Percentiles rank a stretch among this genome's conserved stretches.
These are phyloP conservation scores for Apis laboriosa DNA, from an alignment of 1,140 invertebrate species.

Conservation along the genomic window DNA sequence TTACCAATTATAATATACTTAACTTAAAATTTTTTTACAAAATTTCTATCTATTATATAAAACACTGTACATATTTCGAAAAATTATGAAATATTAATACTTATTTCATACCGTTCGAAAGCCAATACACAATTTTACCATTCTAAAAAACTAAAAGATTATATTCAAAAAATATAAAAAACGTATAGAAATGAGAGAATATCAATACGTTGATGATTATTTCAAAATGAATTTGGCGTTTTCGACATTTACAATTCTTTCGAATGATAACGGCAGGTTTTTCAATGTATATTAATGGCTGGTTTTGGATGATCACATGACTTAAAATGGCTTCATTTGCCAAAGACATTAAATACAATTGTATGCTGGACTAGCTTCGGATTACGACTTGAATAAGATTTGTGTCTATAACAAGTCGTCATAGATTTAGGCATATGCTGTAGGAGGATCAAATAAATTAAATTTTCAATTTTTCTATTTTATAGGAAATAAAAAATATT, in stretches of 20 bases:
- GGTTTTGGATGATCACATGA: conserved; percentile 63
- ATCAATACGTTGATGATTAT: conserved; percentile 42
- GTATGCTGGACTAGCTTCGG: conserved; percentile 73
- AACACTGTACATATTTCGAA: conserved; percentile 31
- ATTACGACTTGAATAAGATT: conserved; percentile 66
- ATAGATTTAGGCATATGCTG: conserved; percentile 66
- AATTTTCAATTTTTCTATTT: background rate
- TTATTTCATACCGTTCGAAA: conserved; percentile 59
- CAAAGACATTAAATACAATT: conserved; percentile 71
- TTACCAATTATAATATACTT: conserved; percentile 26
- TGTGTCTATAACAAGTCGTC: conserved; percentile 61
- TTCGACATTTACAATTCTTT: conserved; percentile 54
- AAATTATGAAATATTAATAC: conserved; percentile 24
- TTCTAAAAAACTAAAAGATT: conserved; percentile 51
- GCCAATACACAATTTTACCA: conserved; percentile 60
- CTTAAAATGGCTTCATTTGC: conserved; percentile 64
- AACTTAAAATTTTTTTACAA: conserved; percentile 31
- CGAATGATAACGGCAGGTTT: conserved; percentile 50
- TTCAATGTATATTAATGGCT: conserved; percentile 58
- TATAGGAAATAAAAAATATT: conserved; percentile 22
- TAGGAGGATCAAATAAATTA: conserved; percentile 52
- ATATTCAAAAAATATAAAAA: conserved; percentile 57
- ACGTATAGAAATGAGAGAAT: conserved; percentile 49
- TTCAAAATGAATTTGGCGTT: conserved; percentile 57
- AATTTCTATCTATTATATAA: conserved; percentile 47